Percentiles rank a stretch among this genome's conserved stretches.
phyloP scores from a whole-genome alignment of 2,113 vertebrate genomes.

The Platysteira castanea region DNA sequence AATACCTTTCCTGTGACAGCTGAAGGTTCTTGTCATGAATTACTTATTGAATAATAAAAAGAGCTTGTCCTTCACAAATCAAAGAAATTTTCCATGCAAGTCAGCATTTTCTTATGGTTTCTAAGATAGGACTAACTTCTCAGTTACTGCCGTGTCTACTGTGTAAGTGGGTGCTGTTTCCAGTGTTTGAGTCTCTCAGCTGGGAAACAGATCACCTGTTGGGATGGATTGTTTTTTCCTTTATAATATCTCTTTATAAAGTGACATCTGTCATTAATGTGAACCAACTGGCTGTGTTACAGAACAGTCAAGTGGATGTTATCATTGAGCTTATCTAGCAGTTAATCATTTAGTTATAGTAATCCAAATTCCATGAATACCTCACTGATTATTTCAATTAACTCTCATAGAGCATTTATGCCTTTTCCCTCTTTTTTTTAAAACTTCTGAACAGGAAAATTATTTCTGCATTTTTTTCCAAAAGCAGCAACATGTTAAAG shows the following conservation, averaged over 20 bases:
- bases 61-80: background rate
- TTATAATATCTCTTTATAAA: background rate
- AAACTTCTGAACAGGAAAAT: background rate
- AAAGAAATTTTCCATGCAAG: background rate
- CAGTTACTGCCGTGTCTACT: background rate
- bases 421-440: background rate
- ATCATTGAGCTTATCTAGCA: background rate
- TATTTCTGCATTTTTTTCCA: background rate
- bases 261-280: background rate
- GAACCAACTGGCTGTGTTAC: background rate
- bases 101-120: background rate
- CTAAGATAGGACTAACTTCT: background rate
- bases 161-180: background rate
- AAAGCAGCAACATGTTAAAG: background rate
- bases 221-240: background rate
- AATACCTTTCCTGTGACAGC: background rate
- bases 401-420: background rate
- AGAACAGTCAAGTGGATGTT: background rate
- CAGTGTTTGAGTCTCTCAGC: background rate
- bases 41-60: background rate
- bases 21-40: background rate
- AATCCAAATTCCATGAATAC: background rate
- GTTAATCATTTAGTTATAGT: background rate
- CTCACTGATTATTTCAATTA: background rate
- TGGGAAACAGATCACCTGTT: background rate